A percentile compares a stretch with the other conserved stretches of the same genome.
Conservation (phyloP, 1,140 invertebrate species). For the Ceratina australensis region DNA sequence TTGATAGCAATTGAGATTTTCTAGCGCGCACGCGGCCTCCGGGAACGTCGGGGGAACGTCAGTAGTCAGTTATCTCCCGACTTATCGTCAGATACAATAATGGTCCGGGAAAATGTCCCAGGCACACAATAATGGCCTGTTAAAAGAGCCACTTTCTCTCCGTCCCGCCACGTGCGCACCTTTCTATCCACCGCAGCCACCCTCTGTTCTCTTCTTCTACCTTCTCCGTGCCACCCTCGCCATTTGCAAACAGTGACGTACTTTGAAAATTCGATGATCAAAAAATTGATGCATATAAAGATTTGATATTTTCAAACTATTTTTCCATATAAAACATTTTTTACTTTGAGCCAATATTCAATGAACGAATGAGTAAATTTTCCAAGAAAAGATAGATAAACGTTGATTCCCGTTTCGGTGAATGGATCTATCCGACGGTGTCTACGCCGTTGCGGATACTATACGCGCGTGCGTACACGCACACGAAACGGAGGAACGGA, state of each 20-base stretch:
- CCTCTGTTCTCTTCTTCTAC: constrained; percentile 11
- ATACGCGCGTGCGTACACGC: constrained; percentile 36
- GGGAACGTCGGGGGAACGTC: constrained; percentile 53
- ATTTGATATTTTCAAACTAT: too few relatives aligned
- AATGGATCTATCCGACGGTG: background rate
- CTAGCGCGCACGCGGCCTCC: constrained; percentile 64
- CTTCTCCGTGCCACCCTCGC: constrained; percentile 27
- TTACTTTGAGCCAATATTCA: too few relatives aligned
- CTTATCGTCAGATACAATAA: constrained; percentile 71
- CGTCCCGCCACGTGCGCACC: constrained; percentile 27
- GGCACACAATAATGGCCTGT: constrained; percentile 65
- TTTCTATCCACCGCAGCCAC: constrained; percentile 17
- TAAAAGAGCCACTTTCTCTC: constrained; percentile 62
- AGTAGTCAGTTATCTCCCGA: constrained; percentile 66
- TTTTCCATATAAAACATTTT: too few relatives aligned
- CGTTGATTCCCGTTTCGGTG: too few relatives aligned
- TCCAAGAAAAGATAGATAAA: too few relatives aligned
- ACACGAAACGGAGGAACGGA: constrained; percentile 7
- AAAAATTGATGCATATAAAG: too few relatives aligned
- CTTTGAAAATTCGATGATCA: background rate
- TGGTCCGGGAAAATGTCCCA: constrained; percentile 65
- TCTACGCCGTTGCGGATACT: constrained; percentile 33
- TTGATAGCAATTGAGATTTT: constrained; percentile 58
- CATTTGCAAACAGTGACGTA: constrained; percentile 24
- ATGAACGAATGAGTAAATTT: too few relatives aligned